A percentile compares a stretch with the other conserved stretches of the same genome.
phyloP scores from a whole-genome alignment of 2,888 invertebrate species.

The Agrotis ipsilon region DNA sequence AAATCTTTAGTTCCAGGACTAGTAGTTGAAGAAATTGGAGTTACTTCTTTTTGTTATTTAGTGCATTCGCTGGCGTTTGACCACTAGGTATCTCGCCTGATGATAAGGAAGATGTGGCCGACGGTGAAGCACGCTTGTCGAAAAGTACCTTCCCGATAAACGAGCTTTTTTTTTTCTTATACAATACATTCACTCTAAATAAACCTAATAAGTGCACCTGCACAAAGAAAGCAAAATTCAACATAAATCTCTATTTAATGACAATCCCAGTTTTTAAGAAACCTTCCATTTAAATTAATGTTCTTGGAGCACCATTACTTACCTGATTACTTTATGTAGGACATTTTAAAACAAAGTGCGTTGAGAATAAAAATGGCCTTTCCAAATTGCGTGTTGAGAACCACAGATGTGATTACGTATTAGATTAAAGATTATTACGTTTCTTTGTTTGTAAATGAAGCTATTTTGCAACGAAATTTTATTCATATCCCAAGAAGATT shows the following conservation, averaged over 20 bases:
- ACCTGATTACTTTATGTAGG: constrained; percentile 18
- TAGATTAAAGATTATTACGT: constrained; percentile 40
- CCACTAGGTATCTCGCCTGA: too few relatives aligned
- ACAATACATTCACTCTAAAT: too few relatives aligned
- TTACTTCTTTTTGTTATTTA: too few relatives aligned
- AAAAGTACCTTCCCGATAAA: too few relatives aligned
- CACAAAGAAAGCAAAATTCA: too few relatives aligned
- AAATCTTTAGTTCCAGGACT: too few relatives aligned
- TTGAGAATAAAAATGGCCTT: constrained; percentile 11
- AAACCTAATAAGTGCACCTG: too few relatives aligned
- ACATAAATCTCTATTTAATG: not conserved
- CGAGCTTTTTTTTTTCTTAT: too few relatives aligned
- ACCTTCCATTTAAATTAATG: constrained; percentile 10
- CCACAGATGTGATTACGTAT: constrained; percentile 38
- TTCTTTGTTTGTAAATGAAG: constrained; percentile 47
- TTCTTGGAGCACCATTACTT: constrained; percentile 1
- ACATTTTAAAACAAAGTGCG: constrained; percentile 20
- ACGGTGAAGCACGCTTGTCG: too few relatives aligned
- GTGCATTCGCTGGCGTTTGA: too few relatives aligned
- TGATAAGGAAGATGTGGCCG: too few relatives aligned
- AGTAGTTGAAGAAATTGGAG: too few relatives aligned
- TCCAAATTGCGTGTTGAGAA: constrained; percentile 32
- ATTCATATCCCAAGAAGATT: not conserved
- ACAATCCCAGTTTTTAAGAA: not conserved
- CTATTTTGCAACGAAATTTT: constrained; percentile 36